Base-by-base conservation (phyloP, 2,888 invertebrate genomes). In the Drosophila niveifrons region DNA sequence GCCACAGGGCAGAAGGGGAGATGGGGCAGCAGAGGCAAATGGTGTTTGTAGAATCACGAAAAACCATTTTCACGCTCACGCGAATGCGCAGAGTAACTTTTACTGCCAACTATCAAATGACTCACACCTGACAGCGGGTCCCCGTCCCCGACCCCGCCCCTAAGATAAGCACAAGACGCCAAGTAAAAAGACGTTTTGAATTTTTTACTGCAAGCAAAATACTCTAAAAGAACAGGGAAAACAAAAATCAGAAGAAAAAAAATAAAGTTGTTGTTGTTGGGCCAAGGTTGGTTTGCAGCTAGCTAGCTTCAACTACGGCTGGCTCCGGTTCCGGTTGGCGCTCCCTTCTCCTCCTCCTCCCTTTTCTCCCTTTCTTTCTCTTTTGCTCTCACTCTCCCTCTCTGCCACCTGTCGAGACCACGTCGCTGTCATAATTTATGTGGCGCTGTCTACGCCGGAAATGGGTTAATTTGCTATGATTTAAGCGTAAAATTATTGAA, bases 401-500 rank as follows among this genome's bases (percentile, higher is more conserved):
- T 55, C 61, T 53, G 47, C 34, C 62, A 59, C 63, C 57, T 57
- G 46, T 57, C 46, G 23, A 36, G 47, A 56, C 57, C 70, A 86
- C 76, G 78, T 76, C 82, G 64, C 66, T 72, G 67, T 80, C 76
- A 81, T 80, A 82, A 90, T 88, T 88, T 90, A 88, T 89, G 83
- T 80, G 89, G 81, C 88, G 90, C 88, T 88, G 88, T 90, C 88
- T 89, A 64, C 82, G 70, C 75, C 85, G 88, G 90, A 88, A 88
- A 88, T 88, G 90, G 88, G 88, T 90, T 90, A 86, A 88, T 89
- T 89, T 89, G 86, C 86, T 82, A 88, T 90, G 88, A 88, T 85
- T 88, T 88, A 90, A 88, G 86, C 83, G 89, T 83, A 78, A 90
- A 90, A 90, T 90, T 89, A 88, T 90, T 89, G 89, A 83, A 88